phyloP scores from a whole-genome alignment of 2,888 invertebrate genomes.

The Acleris sparsana region DNA sequence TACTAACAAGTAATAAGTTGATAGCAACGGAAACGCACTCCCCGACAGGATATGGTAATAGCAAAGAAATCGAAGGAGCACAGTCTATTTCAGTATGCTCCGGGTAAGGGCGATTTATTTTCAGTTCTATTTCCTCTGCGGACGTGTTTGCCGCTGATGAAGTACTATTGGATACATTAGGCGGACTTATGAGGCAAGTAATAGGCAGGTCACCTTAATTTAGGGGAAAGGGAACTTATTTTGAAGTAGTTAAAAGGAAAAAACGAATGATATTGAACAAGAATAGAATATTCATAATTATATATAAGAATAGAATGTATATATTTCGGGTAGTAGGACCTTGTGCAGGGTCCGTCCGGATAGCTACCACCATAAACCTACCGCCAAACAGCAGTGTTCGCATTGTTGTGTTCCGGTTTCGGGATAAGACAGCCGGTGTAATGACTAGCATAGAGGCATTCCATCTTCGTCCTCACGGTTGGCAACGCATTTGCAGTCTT shows the following conservation, averaged over 20 bases:
- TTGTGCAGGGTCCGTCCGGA: too few species aligned
- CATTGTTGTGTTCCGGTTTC: too few species aligned
- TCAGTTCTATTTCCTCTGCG: slow-evolving; percentile 76
- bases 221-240: slow-evolving; percentile 20
- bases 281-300: too few species aligned
- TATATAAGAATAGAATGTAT: too few species aligned
- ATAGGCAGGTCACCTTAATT: slow-evolving; percentile 32
- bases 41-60: slow-evolving; percentile 79
- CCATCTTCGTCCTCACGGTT: too few species aligned
- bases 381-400: too few species aligned
- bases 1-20: slow-evolving; percentile 29
- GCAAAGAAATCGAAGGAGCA: slow-evolving; percentile 74
- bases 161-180: slow-evolving; percentile 54
- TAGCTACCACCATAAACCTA: too few species aligned
- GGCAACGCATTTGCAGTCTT: too few species aligned
- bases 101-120: slow-evolving; percentile 79
- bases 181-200: slow-evolving; percentile 41
- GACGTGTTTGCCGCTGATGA: slow-evolving; percentile 50
- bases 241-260: slow-evolving; percentile 11
- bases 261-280: not conserved
- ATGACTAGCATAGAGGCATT: too few species aligned
- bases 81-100: slow-evolving; percentile 79
- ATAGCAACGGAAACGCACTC: slow-evolving; percentile 39
- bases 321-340: too few species aligned
- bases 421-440: too few species aligned